Percentiles rank a stretch among this genome's conserved stretches.
Conservation (phyloP, 2,113 vertebrate species). For the Oplegnathus fasciatus region DNA sequence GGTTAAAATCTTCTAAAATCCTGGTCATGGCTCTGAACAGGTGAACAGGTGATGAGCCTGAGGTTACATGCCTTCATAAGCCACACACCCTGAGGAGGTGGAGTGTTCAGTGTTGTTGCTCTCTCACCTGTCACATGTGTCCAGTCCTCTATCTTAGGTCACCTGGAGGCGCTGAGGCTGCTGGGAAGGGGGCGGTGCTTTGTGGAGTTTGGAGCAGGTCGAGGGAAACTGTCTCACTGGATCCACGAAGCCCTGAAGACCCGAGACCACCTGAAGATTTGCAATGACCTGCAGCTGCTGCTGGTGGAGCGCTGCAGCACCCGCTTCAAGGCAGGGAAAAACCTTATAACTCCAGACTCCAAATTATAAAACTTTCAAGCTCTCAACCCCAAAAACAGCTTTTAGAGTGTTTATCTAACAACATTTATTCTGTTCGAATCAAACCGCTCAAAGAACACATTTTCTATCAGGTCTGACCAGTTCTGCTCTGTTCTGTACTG, state of each 20-base stretch:
- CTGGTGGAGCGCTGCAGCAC: constrained; percentile 94
- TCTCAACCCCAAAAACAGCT: not conserved
- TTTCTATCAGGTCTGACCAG: not conserved
- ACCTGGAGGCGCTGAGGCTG: constrained; percentile 91
- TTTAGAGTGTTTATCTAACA: not conserved
- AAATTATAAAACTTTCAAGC: not conserved
- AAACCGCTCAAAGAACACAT: too few relatives aligned
- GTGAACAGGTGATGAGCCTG: not conserved
- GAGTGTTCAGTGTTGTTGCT: not conserved
- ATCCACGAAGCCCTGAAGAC: constrained; percentile 90
- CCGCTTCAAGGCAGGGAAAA: constrained; percentile 90
- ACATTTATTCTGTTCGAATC: not conserved
- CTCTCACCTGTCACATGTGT: constrained; percentile 36
- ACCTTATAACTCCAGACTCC: not conserved
- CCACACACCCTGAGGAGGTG: not conserved
- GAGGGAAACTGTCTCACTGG: constrained; percentile 97
- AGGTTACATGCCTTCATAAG: not conserved
- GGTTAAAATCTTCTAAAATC: too few relatives aligned
- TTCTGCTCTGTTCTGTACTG: not conserved
- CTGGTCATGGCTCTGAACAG: too few relatives aligned
- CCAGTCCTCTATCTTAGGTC: constrained; percentile 95
- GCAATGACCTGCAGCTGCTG: constrained; percentile 88
- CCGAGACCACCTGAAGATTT: constrained; percentile 73
- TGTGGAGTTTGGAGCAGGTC: constrained; percentile 96
- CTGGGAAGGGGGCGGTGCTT: constrained; percentile 91